Evolutionary conservation across 2,113 vertebrate species (phyloP), one percentile per base, ranked within the genome.

Genomic region (Muscicapa adusta): DNA sequence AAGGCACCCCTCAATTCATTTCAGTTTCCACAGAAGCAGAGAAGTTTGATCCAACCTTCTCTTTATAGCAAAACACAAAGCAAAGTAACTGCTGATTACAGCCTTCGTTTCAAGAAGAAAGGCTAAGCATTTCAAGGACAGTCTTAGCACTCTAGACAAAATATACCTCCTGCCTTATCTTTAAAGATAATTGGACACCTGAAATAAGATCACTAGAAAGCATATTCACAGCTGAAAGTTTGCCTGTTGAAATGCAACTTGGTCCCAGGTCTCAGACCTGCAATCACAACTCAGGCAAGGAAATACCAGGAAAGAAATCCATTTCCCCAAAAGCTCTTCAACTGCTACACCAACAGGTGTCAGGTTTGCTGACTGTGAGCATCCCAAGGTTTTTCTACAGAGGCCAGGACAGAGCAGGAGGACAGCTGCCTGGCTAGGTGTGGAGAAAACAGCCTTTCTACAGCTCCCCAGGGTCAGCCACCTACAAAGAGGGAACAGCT

Each of bases 221-320:
- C 20, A 29, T 58, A 81, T 26, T 51, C 18, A 38, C 34, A 74
- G 62, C 18, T 48, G 26, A 43, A 88, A 40, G 40, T 61, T 56
- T 76, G 36, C 10, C 28, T 5, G 1, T 57, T 89, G 54, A 86
- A 80, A 58, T n/a, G 11, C 31, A 56, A 16, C 8, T 40, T 18
- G 29, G 67, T 26, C 38, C 18, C 51, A 79, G 42, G 23, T 61
- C 29, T 67, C 62, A 33, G 54, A 72, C 68, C 66, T 62, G 43
- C 47, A 54, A 8, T 50, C 0, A 0, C 1, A 0, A 48, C 56
- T 77, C n/a, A 2, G 33, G 42, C 56, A 79, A 89, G 40, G 36
- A 50, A 73, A 75, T 1, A 23, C 10, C 65, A 54, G 33, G 9
- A 28, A 42, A 66, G 43, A 17, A 56, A 24, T 10, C 36, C 9